Evolutionary conservation across 2,888 invertebrate species (phyloP).

Genomic region (Ariolimax columbianus): DNA sequence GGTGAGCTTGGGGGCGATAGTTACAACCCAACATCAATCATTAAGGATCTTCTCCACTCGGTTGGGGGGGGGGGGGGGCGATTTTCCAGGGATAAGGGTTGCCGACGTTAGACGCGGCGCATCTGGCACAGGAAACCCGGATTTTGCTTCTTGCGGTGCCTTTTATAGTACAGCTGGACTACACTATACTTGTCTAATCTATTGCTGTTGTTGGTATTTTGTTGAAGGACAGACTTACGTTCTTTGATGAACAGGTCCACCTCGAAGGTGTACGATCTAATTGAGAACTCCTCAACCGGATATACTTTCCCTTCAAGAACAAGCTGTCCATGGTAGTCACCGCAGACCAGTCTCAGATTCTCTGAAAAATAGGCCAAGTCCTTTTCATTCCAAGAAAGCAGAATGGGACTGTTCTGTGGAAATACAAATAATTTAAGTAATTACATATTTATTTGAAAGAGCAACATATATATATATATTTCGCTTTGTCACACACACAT

Average conservation of each 20-base stretch:
- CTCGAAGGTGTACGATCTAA: slow-evolving; percentile 72
- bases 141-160: too few relatives aligned
- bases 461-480: not conserved
- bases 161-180: too few relatives aligned
- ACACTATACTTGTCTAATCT: too few relatives aligned
- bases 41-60: too few relatives aligned
- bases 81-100: too few relatives aligned
- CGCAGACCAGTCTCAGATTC: slow-evolving; percentile 64
- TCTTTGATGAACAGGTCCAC: slow-evolving; percentile 61
- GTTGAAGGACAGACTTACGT: slow-evolving; percentile 45
- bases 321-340: slow-evolving; percentile 65
- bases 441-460: too few relatives aligned
- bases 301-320: slow-evolving; percentile 66
- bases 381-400: slow-evolving; percentile 64
- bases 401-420: slow-evolving; percentile 64
- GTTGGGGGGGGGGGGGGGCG: too few relatives aligned
- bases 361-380: slow-evolving; percentile 64
- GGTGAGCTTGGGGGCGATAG: too few relatives aligned
- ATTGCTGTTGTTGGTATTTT: too few relatives aligned
- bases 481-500: not conserved
- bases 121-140: too few relatives aligned
- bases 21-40: too few relatives aligned
- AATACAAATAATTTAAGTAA: not conserved
- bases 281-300: slow-evolving; percentile 65
- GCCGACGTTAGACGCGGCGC: too few relatives aligned